Evolutionary conservation across 2,113 vertebrate genomes (phyloP), one percentile per base, ranked within the genome.

Genomic region (Papio anubis): DNA sequence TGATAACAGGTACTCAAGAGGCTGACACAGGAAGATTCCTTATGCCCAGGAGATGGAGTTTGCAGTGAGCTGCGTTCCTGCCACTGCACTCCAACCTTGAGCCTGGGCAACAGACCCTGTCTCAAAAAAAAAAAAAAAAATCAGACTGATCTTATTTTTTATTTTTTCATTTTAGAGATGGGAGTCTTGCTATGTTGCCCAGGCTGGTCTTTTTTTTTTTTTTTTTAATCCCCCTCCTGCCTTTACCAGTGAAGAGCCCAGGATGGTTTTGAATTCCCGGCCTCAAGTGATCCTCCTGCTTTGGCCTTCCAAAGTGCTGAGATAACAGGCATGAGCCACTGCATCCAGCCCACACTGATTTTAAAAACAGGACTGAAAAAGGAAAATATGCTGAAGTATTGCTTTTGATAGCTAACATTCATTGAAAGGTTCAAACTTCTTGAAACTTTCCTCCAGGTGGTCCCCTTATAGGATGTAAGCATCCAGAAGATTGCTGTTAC

Each of bases 351-450:
- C 66, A 59, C n/a, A 70, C 12, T 85, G 13, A 90, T 68, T 88
- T 78, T 52, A 76, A 86, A 87, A 93, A 80, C 5, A 87, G 61
- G 30, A 87, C 5, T 81, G 30, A 87, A 82, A 92, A 16, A 95
- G 18, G 21, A 97, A 94, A 90, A 96, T 32, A 79, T 5, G 50
- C 35, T 10, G 17, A 57, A 75, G 52, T 50, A 79, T 5, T 86
- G 13, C 27, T 80, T 91, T 75, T 92, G 43, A 43, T 43, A 87
- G 18, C 38, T 70, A 85, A 32, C 13, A n/a, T 88, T 94, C 14
- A 95, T 35, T 57, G 57, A 78, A 97, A 93, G 52, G 79, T 59
- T 82, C 40, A 87, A 50, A 88, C 30, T 86, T 92, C 80, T 88
- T 95, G 61, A 75, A 57, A 86, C 64, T 68, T 90, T 79, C 40